Evolutionary conservation across 1,140 invertebrate genomes (phyloP), one percentile per base, ranked within the genome.

Genomic region (Cephus cinctus): DNA sequence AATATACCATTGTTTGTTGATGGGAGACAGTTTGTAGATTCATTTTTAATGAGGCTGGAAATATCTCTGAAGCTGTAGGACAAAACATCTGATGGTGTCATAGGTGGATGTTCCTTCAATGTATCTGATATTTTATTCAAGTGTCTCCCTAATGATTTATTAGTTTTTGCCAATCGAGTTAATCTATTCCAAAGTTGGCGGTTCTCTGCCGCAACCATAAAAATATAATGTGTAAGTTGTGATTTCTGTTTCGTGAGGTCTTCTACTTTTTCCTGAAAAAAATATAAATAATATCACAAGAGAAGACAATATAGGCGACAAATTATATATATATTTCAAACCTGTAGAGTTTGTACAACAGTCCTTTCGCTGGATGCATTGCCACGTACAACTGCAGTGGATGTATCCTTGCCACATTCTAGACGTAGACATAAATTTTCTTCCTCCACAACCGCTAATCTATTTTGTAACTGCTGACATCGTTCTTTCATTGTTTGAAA

Each of bases 191-290:
- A 92, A 15, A 92, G 69, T 47, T 85, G 83, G 60, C 85, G 82
- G 69, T 90, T 92, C 73, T 92, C 89, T 59, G 81, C 81, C 1
- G 86, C 84, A 5, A 92, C 86, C 85, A 90, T 88, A 52, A 81
- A 81, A 31, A 90, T 80, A 59, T 88, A 86, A 67, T 88, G 83
- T 49, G 82, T 80, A 5, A 90, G 65, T 61, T 89, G 86, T 3
- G 81, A 81, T 56, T 89, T 90, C 62, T 90, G 84, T 60, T 85
- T 85, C 16, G 79, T 82, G 48, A 89, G 67, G 47, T 86, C 80
- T 32, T 83, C 80, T 19, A 89, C 74, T 64, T 85, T 82, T 56
- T 80, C 74, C 52, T 82, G 69, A 25, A 82, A 62, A 41, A 47
- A 48, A 19, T 31, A 49, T 19, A 19, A 20, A 47, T 31, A 45